Evolutionary conservation across 2,113 vertebrate genomes (phyloP).

Genomic region (Ursus arctos): DNA sequence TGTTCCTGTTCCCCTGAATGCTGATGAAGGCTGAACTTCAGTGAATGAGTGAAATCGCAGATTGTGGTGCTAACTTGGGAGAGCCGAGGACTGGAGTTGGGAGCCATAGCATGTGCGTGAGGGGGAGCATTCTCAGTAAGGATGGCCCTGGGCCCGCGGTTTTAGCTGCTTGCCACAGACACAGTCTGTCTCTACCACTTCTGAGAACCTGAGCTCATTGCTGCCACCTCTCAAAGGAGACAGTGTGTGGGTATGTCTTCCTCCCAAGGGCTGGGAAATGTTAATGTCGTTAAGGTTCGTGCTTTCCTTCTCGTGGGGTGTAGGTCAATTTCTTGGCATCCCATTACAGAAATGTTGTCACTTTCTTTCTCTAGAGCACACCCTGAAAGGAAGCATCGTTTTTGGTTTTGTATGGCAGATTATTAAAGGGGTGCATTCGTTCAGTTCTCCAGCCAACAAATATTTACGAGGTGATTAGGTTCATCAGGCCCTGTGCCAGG

Average conservation of each 20-base stretch:
- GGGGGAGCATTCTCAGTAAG: neutral
- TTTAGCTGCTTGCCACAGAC: neutral
- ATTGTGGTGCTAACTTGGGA: too few species aligned
- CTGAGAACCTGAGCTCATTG: neutral
- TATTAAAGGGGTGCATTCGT: neutral
- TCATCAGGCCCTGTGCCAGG: neutral
- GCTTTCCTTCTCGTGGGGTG: neutral
- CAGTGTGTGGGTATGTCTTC: neutral
- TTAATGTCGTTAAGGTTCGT: neutral
- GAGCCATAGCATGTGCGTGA: rapidly evolving
- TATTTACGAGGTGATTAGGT: neutral
- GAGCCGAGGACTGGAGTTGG: neutral
- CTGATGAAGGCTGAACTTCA: neutral
- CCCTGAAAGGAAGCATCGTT: neutral
- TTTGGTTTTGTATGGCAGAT: neutral
- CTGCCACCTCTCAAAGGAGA: neutral
- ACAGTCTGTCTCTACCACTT: neutral
- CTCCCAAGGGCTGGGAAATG: neutral
- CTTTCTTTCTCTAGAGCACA: neutral
- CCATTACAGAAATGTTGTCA: neutral
- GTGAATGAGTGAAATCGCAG: neutral
- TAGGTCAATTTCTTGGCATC: neutral
- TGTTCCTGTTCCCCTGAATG: rapidly evolving
- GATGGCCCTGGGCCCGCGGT: neutral
- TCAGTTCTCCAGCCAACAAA: neutral